These are phyloP conservation scores for Diplosoma virens DNA, from an alignment of 23 tunicate species.

Conservation along the genomic window DNA sequence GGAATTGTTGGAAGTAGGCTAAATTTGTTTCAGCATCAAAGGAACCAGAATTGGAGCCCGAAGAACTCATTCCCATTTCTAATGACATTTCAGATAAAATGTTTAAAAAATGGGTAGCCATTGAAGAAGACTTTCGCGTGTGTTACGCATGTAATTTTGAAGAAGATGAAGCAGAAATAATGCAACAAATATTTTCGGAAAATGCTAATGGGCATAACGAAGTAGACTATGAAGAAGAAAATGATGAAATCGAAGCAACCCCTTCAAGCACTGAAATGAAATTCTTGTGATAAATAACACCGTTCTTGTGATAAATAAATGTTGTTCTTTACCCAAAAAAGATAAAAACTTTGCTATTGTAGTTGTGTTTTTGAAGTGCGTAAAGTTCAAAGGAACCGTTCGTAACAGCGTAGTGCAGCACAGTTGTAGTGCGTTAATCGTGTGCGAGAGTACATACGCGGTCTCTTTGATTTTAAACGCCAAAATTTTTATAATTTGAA, in stretches of 20 bases:
- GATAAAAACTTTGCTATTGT: no score
- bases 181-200: no score
- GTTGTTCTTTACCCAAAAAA: no score
- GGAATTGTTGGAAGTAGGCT: not conserved
- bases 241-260: not conserved
- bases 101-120: not conserved
- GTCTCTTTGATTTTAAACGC: no score
- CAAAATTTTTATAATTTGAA: no score
- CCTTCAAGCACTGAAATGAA: slow-evolving; percentile 1
- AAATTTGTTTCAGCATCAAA: slow-evolving; percentile 14
- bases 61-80: not conserved
- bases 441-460: no score
- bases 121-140: not conserved
- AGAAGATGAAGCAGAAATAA: slow-evolving; percentile 7
- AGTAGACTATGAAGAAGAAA: not conserved
- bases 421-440: no score
- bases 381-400: no score
- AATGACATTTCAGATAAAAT: not conserved
- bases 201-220: slow-evolving; percentile 3
- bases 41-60: slow-evolving; percentile 4
- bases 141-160: not conserved
- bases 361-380: no score
- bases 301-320: no score
- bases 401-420: no score
- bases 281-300: no score